These are phyloP conservation scores for Chesias legatella DNA, from an alignment of 2,888 invertebrate genomes.

Conservation along the genomic window DNA sequence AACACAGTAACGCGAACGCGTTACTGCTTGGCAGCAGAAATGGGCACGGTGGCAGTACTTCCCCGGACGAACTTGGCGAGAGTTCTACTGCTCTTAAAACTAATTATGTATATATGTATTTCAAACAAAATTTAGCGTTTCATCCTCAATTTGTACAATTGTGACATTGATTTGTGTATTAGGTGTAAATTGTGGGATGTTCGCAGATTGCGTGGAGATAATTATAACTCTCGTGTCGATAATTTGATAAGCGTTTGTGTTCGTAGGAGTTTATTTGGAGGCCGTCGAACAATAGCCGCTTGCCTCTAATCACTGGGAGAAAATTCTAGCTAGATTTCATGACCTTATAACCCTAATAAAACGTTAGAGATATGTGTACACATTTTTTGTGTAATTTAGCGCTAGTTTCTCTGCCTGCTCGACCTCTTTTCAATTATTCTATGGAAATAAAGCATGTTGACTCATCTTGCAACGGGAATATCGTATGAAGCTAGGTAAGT, in stretches of 20 bases:
- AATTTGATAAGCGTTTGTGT: slow-evolving; percentile 24
- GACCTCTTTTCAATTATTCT: no score
- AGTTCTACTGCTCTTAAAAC: background rate
- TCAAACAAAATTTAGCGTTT: background rate
- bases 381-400: background rate
- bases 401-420: background rate
- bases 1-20: no score
- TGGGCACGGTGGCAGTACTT: no score
- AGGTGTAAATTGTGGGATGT: slow-evolving; percentile 2
- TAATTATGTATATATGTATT: background rate
- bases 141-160: background rate
- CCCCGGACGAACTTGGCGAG: no score
- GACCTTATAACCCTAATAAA: background rate
- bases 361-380: background rate
- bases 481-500: no score
- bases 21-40: no score
- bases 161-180: background rate
- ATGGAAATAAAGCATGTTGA: no score
- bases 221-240: slow-evolving; percentile 24
- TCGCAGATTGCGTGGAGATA: slow-evolving; percentile 22
- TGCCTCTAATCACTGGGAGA: slow-evolving; percentile 2
- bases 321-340: slow-evolving; percentile 1
- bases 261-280: slow-evolving; percentile 17
- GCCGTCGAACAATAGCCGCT: slow-evolving; percentile 19
- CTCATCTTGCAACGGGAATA: no score